Percentiles rank a stretch among this genome's conserved stretches.
phyloP scores from a whole-genome alignment of 2,797 vertebrate genomes.

The Carapus acus region DNA sequence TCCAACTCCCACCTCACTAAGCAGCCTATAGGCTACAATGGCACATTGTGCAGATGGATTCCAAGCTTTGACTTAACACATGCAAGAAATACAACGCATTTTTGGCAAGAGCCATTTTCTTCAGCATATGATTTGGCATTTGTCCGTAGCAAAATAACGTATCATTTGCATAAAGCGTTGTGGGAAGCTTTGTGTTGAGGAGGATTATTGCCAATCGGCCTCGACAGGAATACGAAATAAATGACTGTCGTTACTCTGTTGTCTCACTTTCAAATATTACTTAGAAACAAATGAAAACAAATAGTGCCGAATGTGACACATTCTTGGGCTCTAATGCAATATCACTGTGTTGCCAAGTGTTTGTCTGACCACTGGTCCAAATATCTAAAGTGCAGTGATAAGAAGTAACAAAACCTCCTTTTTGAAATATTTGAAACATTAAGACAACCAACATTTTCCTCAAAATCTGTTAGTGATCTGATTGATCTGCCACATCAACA shows the following conservation, averaged over 20 bases:
- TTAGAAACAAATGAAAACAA: no score
- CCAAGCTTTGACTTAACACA: conserved; percentile 41
- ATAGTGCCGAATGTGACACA: no score
- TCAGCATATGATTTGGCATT: neutral
- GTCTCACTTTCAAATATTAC: neutral
- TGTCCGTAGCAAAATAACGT: neutral
- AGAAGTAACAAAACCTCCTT: neutral
- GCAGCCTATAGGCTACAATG: conserved; percentile 64
- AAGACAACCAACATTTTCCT: no score
- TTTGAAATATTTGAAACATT: no score
- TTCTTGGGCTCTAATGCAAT: no score
- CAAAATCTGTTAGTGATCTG: neutral
- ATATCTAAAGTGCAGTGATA: neutral
- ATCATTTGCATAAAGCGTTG: conserved; percentile 3
- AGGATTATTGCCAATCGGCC: no score
- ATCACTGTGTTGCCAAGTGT: no score
- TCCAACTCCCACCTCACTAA: conserved; percentile 64
- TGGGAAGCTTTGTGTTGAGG: neutral
- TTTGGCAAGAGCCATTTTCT: neutral
- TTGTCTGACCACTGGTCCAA: neutral
- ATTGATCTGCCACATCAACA: neutral
- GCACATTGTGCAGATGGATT: conserved; percentile 59
- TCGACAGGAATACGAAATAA: no score
- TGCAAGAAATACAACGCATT: conserved; percentile 18
- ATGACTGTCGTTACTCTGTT: conserved; percentile 1